A percentile compares a stretch with the other conserved stretches of the same genome.
Conservation (phyloP, 2,113 vertebrate species). For the Gadus macrocephalus region DNA sequence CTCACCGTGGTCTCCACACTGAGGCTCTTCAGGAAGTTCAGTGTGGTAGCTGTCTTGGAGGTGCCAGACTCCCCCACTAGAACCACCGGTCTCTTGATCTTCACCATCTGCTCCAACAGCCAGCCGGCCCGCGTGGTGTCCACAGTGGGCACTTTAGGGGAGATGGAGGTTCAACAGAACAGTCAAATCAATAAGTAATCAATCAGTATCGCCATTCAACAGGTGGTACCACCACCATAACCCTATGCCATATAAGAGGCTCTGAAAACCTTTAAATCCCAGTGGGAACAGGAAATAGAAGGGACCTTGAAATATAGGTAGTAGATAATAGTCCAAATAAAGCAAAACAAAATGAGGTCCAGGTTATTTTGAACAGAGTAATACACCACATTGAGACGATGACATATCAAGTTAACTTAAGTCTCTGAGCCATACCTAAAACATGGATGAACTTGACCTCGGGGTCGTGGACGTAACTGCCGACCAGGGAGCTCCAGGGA, state of each 20-base stretch:
- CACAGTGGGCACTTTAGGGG: constrained; percentile 84
- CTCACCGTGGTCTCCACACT: constrained; percentile 75
- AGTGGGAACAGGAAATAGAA: not conserved
- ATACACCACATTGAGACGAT: no score
- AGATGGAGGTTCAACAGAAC: not conserved
- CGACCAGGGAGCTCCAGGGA: constrained; percentile 84
- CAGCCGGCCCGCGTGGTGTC: constrained; percentile 87
- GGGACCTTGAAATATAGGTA: not conserved
- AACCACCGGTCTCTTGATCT: constrained; percentile 81
- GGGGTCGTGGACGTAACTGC: constrained; percentile 78
- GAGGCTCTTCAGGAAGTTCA: constrained; percentile 85
- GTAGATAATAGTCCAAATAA: not conserved
- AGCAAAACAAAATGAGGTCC: not conserved
- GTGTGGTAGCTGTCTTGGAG: constrained; percentile 93
- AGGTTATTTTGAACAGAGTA: not conserved
- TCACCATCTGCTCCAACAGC: constrained; percentile 90
- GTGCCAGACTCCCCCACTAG: constrained; percentile 95
- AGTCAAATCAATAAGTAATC: not conserved
- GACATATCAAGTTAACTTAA: no score
- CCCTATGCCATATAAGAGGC: no score
- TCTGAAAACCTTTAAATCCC: no score
- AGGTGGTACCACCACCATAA: no score
- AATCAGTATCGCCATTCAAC: no score
- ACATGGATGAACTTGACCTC: constrained; percentile 85
- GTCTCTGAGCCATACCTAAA: constrained; percentile 73